Evolutionary conservation across 2,888 invertebrate genomes (phyloP), one percentile per base, ranked within the genome.

Genomic region (Cerceris rybyensis): DNA sequence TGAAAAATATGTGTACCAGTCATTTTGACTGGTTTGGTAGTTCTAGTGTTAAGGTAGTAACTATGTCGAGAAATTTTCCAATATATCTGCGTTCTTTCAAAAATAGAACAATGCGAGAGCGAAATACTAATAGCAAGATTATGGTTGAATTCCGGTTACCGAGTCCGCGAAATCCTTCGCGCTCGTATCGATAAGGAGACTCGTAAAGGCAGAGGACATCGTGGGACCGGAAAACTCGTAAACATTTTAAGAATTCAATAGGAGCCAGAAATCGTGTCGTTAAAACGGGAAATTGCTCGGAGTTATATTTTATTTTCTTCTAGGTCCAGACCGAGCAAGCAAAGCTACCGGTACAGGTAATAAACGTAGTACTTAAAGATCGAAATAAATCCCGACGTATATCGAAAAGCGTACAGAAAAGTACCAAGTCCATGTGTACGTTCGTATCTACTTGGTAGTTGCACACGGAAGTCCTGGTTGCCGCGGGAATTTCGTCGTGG

Each of bases 171-270:
- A 50, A 70, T 75, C 59, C 42, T n/a, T 57, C 49, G 55, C 41
- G 46, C 61, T 63, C 70, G 46, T 63, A 58, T 39, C 63, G 57
- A 75, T 17, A 43, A 57, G 59, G 43, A 13, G 11, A 39, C 65
- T 66, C 60, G 59, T 67, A 77, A 83, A 77, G 55, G 8, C 41
- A 16, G 16, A n/a, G 14, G 54, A 73, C 55, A 69, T 58, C 58
- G 58, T 52, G 52, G 43, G 16, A 7, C 59, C 64, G 61, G 70
- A 75, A 84, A 73, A 16, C 28, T 28, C 65, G 73, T 52, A 69
- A 66, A 75, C 61, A 68, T 77, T 82, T 71, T 72, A 72, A 60
- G 69, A 70, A 75, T 82, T 77, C 83, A 72, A 83, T 80, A 63
- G 69, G 50, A 66, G 57, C 52, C 46, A 61, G 54, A 43, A 70